Conservation (phyloP, 2,888 invertebrate genomes). For the Drosophila stalkeri region DNA sequence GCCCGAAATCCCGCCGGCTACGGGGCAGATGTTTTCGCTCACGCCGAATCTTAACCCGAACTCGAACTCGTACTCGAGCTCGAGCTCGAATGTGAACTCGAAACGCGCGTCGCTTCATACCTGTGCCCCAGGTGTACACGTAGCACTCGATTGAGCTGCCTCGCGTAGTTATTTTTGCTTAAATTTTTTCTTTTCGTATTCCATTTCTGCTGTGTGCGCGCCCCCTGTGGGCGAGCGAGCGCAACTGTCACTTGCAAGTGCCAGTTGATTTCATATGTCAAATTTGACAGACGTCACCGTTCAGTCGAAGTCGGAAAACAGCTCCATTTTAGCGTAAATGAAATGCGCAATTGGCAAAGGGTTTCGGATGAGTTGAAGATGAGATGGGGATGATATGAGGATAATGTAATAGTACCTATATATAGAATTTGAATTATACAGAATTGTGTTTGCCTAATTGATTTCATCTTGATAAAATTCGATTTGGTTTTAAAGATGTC, state of each 20-base stretch:
- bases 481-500: not conserved
- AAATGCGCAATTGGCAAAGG: not conserved
- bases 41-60: slow-evolving; percentile 44
- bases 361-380: not conserved
- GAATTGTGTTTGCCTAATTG: not conserved
- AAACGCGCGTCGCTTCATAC: not conserved
- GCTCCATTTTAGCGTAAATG: not conserved
- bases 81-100: slow-evolving; percentile 9
- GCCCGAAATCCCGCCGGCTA: slow-evolving; percentile 42
- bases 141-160: not conserved
- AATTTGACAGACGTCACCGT: slow-evolving; percentile 37
- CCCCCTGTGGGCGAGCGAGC: slow-evolving; percentile 38
- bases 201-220: slow-evolving; percentile 6
- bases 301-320: slow-evolving; percentile 4
- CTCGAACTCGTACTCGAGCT: slow-evolving; percentile 12
- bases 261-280: slow-evolving; percentile 35
- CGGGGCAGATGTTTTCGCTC: slow-evolving; percentile 75
- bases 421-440: too few relatives aligned
- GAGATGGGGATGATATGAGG: not conserved
- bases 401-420: too few relatives aligned
- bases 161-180: not conserved
- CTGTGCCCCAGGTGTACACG: slow-evolving; percentile 38
- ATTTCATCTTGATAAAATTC: not conserved
- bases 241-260: slow-evolving; percentile 46
- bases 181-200: not conserved